Evolutionary conservation across 2,113 vertebrate genomes (phyloP).

Genomic region (Petromus typicus): DNA sequence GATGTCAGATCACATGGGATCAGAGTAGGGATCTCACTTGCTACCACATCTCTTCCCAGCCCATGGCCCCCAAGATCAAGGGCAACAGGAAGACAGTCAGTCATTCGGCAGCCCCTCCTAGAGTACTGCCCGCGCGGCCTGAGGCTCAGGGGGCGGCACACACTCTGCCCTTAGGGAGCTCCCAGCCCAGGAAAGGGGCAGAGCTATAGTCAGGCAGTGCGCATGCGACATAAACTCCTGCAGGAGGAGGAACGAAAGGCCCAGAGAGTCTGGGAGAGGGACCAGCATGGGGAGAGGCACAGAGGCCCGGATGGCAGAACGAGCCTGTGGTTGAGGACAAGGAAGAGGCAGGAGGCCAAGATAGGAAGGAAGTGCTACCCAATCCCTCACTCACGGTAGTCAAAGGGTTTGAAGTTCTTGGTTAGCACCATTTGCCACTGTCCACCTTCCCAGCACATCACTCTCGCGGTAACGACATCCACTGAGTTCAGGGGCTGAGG

Average conservation of each 20-base stretch:
- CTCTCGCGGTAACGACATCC: background rate
- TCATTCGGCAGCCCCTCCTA: background rate
- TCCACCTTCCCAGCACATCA: background rate
- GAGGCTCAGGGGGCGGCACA: background rate
- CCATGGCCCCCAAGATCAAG: background rate
- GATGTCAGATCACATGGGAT: background rate
- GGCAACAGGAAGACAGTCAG: background rate
- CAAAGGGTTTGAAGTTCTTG: constrained; percentile 62
- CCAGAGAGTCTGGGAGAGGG: no score
- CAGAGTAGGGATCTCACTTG: background rate
- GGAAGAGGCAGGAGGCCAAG: background rate
- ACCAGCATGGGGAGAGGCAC: background rate
- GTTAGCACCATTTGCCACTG: background rate
- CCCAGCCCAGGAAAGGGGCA: background rate
- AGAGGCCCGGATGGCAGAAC: background rate
- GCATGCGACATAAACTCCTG: no score
- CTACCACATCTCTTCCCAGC: background rate
- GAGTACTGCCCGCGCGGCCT: background rate
- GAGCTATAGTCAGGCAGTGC: background rate
- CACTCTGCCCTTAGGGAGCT: background rate
- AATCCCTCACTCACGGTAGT: constrained; percentile 61
- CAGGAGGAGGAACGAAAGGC: no score
- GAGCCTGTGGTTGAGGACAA: background rate
- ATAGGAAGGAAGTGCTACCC: no score
- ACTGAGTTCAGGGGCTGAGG: background rate